Percentiles rank a stretch among this genome's conserved stretches.
Evolutionary conservation across 2,888 invertebrate species (phyloP).

Genomic region (Falcaria lacertinaria): DNA sequence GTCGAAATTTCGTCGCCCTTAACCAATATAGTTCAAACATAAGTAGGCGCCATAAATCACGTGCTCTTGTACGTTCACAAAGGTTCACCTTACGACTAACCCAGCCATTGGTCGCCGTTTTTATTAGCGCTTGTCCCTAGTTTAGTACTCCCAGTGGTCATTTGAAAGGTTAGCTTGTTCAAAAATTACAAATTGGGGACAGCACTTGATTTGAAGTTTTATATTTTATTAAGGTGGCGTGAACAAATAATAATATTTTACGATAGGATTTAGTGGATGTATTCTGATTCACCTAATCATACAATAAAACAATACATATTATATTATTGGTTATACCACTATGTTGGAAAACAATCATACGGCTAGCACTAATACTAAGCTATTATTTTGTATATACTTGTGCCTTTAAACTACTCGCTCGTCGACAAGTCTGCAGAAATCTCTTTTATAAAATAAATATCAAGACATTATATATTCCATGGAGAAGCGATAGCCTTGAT

Average conservation of each 20-base stretch:
- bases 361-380: too few relatives aligned
- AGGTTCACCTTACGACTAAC: neutral
- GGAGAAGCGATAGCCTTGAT: too few relatives aligned
- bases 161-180: neutral
- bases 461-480: too few relatives aligned
- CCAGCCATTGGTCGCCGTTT: conserved; percentile 2
- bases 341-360: too few relatives aligned
- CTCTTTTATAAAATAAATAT: too few relatives aligned
- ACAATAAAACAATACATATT: too few relatives aligned
- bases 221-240: neutral
- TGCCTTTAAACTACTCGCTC: too few relatives aligned
- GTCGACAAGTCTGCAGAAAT: too few relatives aligned
- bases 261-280: conserved; percentile 3
- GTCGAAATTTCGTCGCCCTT: neutral
- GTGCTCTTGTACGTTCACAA: neutral
- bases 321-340: too few relatives aligned
- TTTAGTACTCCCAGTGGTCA: conserved; percentile 1
- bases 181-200: conserved; percentile 1
- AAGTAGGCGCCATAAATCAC: neutral
- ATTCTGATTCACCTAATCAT: neutral
- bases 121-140: conserved; percentile 1
- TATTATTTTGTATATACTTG: too few relatives aligned
- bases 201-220: neutral
- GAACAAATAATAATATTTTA: too few relatives aligned
- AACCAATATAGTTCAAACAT: neutral